Evolutionary conservation across 2,888 invertebrate species (phyloP), one percentile per base, ranked within the genome.

Genomic region (Halictus quadricinctus): DNA sequence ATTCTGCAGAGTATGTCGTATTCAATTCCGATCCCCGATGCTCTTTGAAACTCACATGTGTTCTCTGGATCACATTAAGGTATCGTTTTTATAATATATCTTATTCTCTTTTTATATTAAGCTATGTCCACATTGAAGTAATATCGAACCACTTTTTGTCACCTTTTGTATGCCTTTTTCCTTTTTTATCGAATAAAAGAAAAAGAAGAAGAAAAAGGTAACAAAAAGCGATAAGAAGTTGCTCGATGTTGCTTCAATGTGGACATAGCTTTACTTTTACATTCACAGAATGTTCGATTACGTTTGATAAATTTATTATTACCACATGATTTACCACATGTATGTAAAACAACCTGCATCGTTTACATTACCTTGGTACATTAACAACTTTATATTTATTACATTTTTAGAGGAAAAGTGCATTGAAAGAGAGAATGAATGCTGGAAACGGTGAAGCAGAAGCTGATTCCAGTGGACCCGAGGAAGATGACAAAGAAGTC

Each of bases 1-100:
- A 1, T 97, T 96, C 94, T 98, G 98, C 92, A 96, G 97, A 91
- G 96, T 97, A 74, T 98, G 98, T 94, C 96, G 97, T 83, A 95
- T 97, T 90, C 96, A 97, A 64, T 98, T 97, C 95, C 97, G 97
- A 91, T 97, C 97, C 88, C 97, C 98, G 21, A 98, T 98, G 97
- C 95, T 97, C 25, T 98, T 97, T 94, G 98, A 98, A 93, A 97
- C 97, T 86, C 98, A 98, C 94, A 96, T 97, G 88, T 97, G 97
- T 93, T 97, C 97, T 0, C 95, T 98, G 88, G 97, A 97, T 83
- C 98, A 98, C 92, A 96, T 98, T 48, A 97, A 97, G 96, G 97
- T 97, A 95, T 92, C 87, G 90, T 81, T 75, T 74, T 50, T 87
- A 72, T 80, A 58, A 46, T 5, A 50, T 46, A 18, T 83, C 80